Conservation (phyloP, 2,888 invertebrate genomes). For the Phytoseiulus persimilis region DNA sequence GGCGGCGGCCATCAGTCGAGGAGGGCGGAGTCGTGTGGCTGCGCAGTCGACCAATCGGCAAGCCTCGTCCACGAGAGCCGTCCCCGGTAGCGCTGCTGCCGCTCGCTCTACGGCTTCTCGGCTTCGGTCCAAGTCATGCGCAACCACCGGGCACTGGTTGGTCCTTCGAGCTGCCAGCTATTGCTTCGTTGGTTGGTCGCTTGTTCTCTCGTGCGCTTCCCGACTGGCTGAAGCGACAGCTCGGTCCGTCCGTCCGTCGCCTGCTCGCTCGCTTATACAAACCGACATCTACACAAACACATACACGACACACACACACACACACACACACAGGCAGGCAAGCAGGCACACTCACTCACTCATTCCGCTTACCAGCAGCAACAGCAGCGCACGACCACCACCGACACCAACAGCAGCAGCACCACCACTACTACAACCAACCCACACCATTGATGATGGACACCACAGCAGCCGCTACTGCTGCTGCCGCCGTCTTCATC, state of each 20-base stretch:
- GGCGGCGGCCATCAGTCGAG: background rate
- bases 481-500: background rate
- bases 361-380: background rate
- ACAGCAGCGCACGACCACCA: background rate
- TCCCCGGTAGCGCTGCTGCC: background rate
- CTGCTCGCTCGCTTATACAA: background rate
- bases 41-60: background rate
- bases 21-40: background rate
- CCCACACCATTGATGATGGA: background rate
- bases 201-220: background rate
- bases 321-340: background rate
- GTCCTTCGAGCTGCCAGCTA: background rate
- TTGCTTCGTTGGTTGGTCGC: background rate
- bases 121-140: background rate
- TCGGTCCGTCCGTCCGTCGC: background rate
- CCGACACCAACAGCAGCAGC: background rate
- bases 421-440: background rate
- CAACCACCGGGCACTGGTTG: background rate
- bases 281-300: background rate
- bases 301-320: background rate
- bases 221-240: background rate
- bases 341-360: background rate
- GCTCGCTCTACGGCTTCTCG: background rate
- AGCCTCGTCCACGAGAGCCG: background rate
- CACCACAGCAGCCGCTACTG: background rate